Base-by-base conservation (phyloP, 2,888 invertebrate species). In the Sipha maydis region DNA sequence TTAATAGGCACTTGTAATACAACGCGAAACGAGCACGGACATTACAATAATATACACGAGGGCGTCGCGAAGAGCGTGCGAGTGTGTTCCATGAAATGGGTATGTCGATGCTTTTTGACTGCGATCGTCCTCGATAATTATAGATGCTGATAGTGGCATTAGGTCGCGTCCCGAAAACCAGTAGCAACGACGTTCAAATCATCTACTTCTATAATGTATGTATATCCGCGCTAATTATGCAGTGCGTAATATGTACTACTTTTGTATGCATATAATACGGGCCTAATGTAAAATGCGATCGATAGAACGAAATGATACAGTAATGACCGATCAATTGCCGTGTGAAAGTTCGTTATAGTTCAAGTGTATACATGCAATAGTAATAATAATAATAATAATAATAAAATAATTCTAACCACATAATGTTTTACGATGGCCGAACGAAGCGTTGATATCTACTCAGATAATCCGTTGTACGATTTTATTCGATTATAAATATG, bases 111-210 rank as follows among this genome's bases (percentile, higher is more conserved):
- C 25, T 82, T 41, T 82, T 31, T 31, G 83, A 83, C 31, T 17
- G 71, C 17, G 83, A n/a, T 73, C 73, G 54, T 31, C n/a, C 54
- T 31, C 48, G 83, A 54, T 83, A 83, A 83, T 83, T 73, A 83
- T 48, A 48, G 11, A 48, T 48, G 48, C 71, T 34, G 34, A 41
- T 73, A 83, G 73, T 83, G 54, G 83, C 48, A 48, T 83, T 80
- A n/a, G 80, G 38, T 38, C 34, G 61, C 61, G 19, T 17, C 34
- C 73, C n/a, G 31, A 67, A 54, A 83, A 83, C 71, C 73, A 83
- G 83, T 83, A 83, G 73, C 73, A 25, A 73, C 34, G 28, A 73
- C 34, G 34, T 7, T 73, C 38, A 34, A 34, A 73, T 73, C 21
- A 38, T 73, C 31, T 19, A 21, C 3, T 48, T 5, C 21, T 11